Base-by-base conservation (phyloP, 53 echinoderm and acorn worm genomes). In the Mesocentrotus franciscanus region DNA sequence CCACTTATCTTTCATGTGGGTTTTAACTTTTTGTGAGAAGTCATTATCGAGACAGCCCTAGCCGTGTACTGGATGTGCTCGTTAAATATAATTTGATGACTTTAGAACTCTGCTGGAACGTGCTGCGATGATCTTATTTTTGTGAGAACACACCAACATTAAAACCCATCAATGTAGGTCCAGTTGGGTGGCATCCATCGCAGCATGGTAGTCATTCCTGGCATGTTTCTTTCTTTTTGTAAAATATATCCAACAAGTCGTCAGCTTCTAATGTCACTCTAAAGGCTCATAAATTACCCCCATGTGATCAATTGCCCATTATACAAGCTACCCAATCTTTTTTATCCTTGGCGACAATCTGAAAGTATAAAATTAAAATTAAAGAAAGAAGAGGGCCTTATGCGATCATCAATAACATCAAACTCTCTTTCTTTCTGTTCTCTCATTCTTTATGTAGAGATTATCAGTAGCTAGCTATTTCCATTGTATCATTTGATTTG, bases 241-340 rank as follows among this genome's bases (percentile, higher is more conserved):
- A 12, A 32, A 49, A 49, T 49, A 49, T 33, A 32, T 33, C 81
- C 39, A 39, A 39, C 36, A 81, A 81, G 81, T 81, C 90, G 14
- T 90, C 90, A 90, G 33, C 58, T 32, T 14, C 29, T 58, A 59
- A 60, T 60, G 58, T 59, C 60, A 60, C 90, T 60, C 32, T 9
- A 90, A 59, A 30, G 60, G 60, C 90, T 60, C 90, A 59, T 90
- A 90, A 90, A 90, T 90, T 7, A 59, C 12, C 90, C 60, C 90
- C 90, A 27, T 30, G 58, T 90, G 90, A 90, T 90, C 90, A 90
- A 60, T 90, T 60, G 90, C 90, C 60, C 60, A 90, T 90, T 90
- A 58, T 90, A 59, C 90, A 90, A 90, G 58, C 60, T 60, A 39
- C 36, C 68, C 81, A 12, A 90, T 30, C 90, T 90, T 90, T 83